phyloP scores from a whole-genome alignment of 1,140 invertebrate species.

The Onthophagus taurus region DNA sequence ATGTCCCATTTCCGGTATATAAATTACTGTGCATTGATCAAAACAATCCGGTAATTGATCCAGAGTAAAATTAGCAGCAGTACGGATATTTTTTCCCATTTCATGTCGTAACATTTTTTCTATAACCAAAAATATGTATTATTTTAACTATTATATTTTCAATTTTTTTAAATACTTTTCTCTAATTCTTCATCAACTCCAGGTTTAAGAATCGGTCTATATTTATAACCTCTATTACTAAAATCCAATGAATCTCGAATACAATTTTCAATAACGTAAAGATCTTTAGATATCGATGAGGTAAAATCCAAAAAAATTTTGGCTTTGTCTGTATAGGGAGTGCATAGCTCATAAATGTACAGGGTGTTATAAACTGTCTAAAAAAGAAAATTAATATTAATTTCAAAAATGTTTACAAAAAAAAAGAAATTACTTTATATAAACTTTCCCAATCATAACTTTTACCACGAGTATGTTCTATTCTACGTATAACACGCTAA shows the following conservation, averaged over 20 bases:
- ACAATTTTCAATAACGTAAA: constrained; percentile 27
- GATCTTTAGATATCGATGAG: constrained; percentile 21
- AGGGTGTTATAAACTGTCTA: constrained; percentile 32
- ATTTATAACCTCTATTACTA: constrained; percentile 15
- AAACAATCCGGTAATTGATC: constrained; percentile 53
- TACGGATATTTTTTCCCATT: constrained; percentile 50
- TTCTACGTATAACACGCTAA: constrained; percentile 46
- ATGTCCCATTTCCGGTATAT: constrained; percentile 74
- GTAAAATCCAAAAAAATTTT: constrained; percentile 24
- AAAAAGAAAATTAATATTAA: constrained; percentile 15
- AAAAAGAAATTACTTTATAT: constrained; percentile 42
- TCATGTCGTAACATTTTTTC: constrained; percentile 29
- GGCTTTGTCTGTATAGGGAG: constrained; percentile 20
- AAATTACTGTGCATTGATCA: constrained; percentile 62
- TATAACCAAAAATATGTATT: constrained; percentile 15
- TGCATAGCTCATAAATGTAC: constrained; percentile 26
- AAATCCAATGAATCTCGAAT: constrained; percentile 32
- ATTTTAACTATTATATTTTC: neutral
- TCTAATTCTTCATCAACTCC: constrained; percentile 30
- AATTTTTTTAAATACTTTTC: constrained; percentile 29
- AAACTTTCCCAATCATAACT: constrained; percentile 56
- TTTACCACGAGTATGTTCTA: constrained; percentile 51
- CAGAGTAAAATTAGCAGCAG: constrained; percentile 59
- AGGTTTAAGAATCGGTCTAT: constrained; percentile 26
- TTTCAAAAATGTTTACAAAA: constrained; percentile 30